Evolutionary conservation across 2,888 invertebrate genomes (phyloP), one percentile per base, ranked within the genome.

Genomic region (Torymus aiolomorphi): DNA sequence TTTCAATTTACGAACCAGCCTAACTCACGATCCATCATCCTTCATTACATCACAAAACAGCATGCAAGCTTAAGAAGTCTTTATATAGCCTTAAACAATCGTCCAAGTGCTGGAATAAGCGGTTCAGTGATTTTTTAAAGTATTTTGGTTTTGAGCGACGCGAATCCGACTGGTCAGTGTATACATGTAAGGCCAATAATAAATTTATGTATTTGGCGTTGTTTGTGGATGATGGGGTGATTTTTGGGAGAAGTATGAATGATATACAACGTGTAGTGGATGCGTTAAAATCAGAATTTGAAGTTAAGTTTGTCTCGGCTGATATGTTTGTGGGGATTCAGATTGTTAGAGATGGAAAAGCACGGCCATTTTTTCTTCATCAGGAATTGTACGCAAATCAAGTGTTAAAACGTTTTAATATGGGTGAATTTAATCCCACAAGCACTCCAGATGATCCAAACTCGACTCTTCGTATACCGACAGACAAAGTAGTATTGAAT

Each of bases 391-490:
- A 83, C n/a, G 59, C 66, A 20, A 67, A 66, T 20, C 18, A 57
- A 66, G 13, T 80, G 0, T 11, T 83, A 2, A 31, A 80, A 51
- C 83, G 77, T 56, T 83, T 83, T 69, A 69, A 76, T 52, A 82
- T 82, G 81, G 4, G 12, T 2, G 75, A 83, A 31, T 79, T 80
- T 54, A 83, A 82, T 54, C 14, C 20, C 3, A 18, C 71, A 12
- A 59, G 51, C 14, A 76, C 71, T 62, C 80, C 74, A 54, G 74
- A 73, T 20, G 83, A 83, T 76, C 82, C 78, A 2, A n/a, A n/a
- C n/a, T n/a, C n/a, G n/a, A n/a, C n/a, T n/a, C n/a, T n/a, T n/a
- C n/a, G n/a, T n/a, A n/a, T n/a, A n/a, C n/a, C n/a, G n/a, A n/a
- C n/a, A n/a, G n/a, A n/a, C n/a, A n/a, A n/a, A n/a, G n/a, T n/a